These are phyloP conservation scores for Ciona savignyi DNA, from an alignment of 23 tunicate species.

Conservation along the genomic window DNA sequence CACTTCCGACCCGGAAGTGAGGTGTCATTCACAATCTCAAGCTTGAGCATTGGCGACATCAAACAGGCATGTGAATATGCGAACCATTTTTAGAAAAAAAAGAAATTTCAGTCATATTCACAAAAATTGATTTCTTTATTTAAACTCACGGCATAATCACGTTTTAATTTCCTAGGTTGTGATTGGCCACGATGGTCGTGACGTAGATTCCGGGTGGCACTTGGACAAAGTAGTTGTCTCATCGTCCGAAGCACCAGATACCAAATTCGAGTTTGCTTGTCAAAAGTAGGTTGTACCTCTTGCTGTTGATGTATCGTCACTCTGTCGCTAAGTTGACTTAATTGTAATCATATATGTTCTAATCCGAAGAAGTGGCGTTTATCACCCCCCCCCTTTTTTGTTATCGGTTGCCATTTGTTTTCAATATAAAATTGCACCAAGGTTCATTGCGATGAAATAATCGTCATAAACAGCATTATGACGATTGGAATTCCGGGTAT, in stretches of 20 bases:
- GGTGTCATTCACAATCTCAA: slow-evolving; percentile 9
- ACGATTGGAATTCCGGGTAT: too few relatives aligned
- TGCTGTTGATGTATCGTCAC: too few relatives aligned
- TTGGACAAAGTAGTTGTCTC: slow-evolving; percentile 54
- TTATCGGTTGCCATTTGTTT: too few relatives aligned
- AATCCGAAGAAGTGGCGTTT: too few relatives aligned
- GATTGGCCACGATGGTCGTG: slow-evolving; percentile 77
- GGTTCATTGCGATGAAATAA: too few relatives aligned
- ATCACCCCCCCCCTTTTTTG: too few relatives aligned
- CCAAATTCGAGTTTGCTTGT: slow-evolving; percentile 37
- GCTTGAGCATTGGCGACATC: slow-evolving; percentile 37
- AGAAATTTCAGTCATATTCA: neutral
- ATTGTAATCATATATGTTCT: too few relatives aligned
- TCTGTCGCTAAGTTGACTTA: too few relatives aligned
- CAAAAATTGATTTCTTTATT: neutral
- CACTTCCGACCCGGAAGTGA: slow-evolving; percentile 26
- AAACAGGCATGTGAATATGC: slow-evolving; percentile 32
- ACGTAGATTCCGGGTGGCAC: slow-evolving; percentile 63
- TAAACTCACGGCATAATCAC: neutral
- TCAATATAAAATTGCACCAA: too few relatives aligned
- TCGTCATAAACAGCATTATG: too few relatives aligned
- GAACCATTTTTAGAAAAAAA: neutral
- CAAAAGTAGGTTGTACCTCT: slow-evolving; percentile 71
- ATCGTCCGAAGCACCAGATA: slow-evolving; percentile 25
- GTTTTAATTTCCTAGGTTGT: slow-evolving; percentile 31